phyloP scores from a whole-genome alignment of 2,888 invertebrate genomes.

The Lacanobia oleracea region DNA sequence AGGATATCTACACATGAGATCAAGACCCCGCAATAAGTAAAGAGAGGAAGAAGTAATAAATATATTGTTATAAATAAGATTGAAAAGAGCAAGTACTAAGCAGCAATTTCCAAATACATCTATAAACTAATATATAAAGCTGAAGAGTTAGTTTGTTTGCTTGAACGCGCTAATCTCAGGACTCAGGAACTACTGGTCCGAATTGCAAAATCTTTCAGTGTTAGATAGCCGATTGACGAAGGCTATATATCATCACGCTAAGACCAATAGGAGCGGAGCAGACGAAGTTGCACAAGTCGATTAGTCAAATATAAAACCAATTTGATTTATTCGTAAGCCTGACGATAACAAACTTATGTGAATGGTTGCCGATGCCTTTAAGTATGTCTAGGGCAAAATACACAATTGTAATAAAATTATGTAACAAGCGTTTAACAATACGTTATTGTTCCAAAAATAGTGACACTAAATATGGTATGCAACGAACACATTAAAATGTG shows the following conservation, averaged over 20 bases:
- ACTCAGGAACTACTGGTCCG: no score
- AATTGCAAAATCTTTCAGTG: no score
- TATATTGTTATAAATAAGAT: not conserved
- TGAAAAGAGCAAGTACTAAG: not conserved
- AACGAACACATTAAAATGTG: conserved; percentile 11
- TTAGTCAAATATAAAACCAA: not conserved
- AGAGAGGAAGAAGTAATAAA: not conserved
- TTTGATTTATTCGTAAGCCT: not conserved
- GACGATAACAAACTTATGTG: not conserved
- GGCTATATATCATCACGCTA: no score
- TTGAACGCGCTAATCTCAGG: no score
- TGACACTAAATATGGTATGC: conserved; percentile 4
- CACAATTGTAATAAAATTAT: conserved; percentile 45
- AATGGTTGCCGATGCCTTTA: not conserved
- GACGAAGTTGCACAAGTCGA: no score
- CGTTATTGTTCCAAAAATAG: conserved; percentile 60
- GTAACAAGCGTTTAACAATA: conserved; percentile 54
- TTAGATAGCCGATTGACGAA: no score
- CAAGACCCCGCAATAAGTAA: not conserved
- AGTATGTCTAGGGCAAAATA: conserved; percentile 53
- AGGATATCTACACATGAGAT: not conserved
- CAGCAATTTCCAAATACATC: not conserved
- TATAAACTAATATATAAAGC: no score
- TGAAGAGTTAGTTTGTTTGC: no score
- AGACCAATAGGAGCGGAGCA: no score